phyloP scores from a whole-genome alignment of 1,140 invertebrate species.

The Stegodyphus dumicola region DNA sequence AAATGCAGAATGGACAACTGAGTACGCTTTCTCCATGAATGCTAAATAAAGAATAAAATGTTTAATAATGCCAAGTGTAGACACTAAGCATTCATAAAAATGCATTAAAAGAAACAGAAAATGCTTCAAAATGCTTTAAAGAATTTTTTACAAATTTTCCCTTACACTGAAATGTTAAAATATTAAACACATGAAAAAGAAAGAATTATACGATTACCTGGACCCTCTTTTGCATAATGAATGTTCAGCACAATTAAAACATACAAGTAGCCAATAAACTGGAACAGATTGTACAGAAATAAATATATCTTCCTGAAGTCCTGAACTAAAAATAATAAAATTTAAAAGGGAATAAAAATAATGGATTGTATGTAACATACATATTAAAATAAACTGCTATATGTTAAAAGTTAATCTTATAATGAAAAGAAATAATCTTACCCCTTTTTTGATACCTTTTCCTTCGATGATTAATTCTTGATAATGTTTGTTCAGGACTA shows the following conservation, averaged over 20 bases:
- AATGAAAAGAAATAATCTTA: background rate
- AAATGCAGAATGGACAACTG: constrained; percentile 80
- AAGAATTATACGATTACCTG: constrained; percentile 70
- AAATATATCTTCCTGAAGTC: constrained; percentile 87
- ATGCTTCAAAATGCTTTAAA: background rate
- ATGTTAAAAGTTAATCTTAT: too few relatives aligned
- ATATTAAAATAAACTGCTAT: too few relatives aligned
- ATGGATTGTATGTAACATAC: too few relatives aligned
- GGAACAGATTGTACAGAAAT: constrained; percentile 89
- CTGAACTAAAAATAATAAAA: constrained; percentile 67
- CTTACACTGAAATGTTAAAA: background rate
- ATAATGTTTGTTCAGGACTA: constrained; percentile 23
- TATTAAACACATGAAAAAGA: constrained; percentile 43
- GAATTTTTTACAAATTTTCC: background rate
- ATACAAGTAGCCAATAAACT: constrained; percentile 89
- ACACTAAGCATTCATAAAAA: background rate
- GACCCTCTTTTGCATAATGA: constrained; percentile 79
- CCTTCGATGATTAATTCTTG: constrained; percentile 16
- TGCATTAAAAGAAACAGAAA: background rate
- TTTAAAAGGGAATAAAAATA: too few relatives aligned
- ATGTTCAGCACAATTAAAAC: constrained; percentile 80
- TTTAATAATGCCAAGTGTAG: background rate
- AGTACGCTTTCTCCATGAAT: constrained; percentile 80
- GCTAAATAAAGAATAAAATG: constrained; percentile 68
- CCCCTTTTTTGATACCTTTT: constrained; percentile 36